Conservation (phyloP, 2,888 invertebrate species). For the Pyrrhosoma nymphula region DNA sequence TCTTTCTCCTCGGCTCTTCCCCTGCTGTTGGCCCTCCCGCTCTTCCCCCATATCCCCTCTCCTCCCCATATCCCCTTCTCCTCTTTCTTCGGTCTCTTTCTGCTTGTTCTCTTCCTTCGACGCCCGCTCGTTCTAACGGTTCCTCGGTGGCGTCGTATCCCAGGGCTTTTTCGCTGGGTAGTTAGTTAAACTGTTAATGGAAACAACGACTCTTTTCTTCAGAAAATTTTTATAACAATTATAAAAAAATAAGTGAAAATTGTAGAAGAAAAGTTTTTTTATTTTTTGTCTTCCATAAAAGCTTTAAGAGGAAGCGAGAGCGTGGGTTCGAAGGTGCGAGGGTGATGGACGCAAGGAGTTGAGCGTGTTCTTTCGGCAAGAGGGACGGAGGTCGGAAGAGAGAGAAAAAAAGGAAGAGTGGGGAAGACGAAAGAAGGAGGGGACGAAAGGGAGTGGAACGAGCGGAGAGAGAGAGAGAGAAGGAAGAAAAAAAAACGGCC, state of each 20-base stretch:
- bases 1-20: neutral
- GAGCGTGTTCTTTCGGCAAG: neutral
- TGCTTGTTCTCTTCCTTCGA: neutral
- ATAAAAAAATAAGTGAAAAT: neutral
- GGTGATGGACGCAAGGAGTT: neutral
- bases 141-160: slow-evolving; percentile 45
- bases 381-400: neutral
- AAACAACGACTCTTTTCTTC: slow-evolving; percentile 49
- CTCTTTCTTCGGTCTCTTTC: neutral
- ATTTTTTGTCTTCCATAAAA: neutral
- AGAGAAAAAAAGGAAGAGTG: neutral
- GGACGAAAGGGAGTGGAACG: neutral
- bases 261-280: neutral
- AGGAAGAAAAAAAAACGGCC: slow-evolving; percentile 22
- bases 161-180: slow-evolving; percentile 49
- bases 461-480: neutral
- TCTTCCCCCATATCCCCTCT: neutral
- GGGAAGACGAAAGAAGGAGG: no score
- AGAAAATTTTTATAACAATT: neutral
- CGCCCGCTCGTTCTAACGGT: neutral
- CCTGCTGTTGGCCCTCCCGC: neutral
- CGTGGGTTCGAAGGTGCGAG: neutral
- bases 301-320: neutral
- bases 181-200: slow-evolving; percentile 63
- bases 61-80: neutral